Evolutionary conservation across 2,888 invertebrate species (phyloP).

Genomic region (Drosophila cyrtoloma): DNA sequence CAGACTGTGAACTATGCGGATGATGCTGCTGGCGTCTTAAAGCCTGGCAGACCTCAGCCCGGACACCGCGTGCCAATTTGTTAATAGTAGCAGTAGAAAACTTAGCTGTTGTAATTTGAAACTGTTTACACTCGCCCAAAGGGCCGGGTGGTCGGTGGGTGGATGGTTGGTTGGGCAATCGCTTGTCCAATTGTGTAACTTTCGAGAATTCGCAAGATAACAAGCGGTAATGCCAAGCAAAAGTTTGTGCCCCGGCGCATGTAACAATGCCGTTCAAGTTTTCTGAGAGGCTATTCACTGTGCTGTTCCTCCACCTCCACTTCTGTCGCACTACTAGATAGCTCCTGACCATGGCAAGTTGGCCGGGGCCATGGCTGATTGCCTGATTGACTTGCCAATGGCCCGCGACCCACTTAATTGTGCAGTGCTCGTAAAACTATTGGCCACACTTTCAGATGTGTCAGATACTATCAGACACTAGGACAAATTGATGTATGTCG

Average conservation of each 20-base stretch:
- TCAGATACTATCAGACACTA: neutral
- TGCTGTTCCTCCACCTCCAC: neutral
- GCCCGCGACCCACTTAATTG: conserved; percentile 66
- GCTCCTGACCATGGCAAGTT: conserved; percentile 1
- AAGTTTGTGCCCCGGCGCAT: conserved; percentile 43
- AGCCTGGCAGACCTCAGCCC: conserved; percentile 17
- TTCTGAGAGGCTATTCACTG: conserved; percentile 1
- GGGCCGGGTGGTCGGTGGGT: conserved; percentile 11
- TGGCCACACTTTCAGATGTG: conserved; percentile 26
- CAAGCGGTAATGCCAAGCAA: conserved; percentile 45
- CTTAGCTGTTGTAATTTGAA: conserved; percentile 68
- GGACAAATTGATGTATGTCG: conserved; percentile 8
- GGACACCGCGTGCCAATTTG: conserved; percentile 71
- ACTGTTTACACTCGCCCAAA: conserved; percentile 69
- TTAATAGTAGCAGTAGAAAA: conserved; percentile 64
- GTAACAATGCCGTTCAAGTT: conserved; percentile 56
- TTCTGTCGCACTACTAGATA: neutral
- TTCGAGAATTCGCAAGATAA: conserved; percentile 64
- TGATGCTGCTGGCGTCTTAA: conserved; percentile 43
- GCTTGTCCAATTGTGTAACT: conserved; percentile 67
- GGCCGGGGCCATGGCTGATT: conserved; percentile 59
- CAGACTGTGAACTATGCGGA: conserved; percentile 47
- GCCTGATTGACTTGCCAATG: conserved; percentile 72
- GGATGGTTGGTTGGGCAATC: conserved; percentile 25
- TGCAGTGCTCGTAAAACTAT: conserved; percentile 49